These are phyloP conservation scores for Myopa tessellatipennis DNA, from an alignment of 2,888 invertebrate genomes.

Conservation along the genomic window DNA sequence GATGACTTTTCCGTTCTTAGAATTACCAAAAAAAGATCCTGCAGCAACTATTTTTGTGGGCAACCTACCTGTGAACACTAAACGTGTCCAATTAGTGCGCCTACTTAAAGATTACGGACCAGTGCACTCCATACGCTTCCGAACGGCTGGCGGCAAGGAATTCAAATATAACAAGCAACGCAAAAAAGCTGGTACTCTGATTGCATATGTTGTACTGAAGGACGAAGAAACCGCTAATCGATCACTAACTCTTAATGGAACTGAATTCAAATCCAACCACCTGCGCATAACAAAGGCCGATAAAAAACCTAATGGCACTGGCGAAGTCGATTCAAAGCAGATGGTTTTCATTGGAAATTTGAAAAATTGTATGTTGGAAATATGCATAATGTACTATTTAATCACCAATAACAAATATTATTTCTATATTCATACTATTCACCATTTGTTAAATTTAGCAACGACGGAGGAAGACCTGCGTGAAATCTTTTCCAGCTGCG, in stretches of 20 bases:
- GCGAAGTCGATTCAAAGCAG: constrained; percentile 54
- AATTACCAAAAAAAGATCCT: constrained; percentile 44
- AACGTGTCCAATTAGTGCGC: constrained; percentile 59
- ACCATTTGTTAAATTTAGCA: constrained; percentile 51
- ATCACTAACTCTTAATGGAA: constrained; percentile 61
- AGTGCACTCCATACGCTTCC: constrained; percentile 59
- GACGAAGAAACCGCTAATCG: constrained; percentile 54
- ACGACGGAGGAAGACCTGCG: constrained; percentile 63
- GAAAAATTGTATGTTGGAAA: constrained; percentile 59
- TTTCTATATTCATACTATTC: not conserved
- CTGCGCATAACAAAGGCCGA: constrained; percentile 59
- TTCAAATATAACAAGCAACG: constrained; percentile 61
- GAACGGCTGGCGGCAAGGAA: constrained; percentile 60
- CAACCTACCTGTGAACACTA: constrained; percentile 65
- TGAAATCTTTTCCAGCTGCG: constrained; percentile 65
- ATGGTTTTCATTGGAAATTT: constrained; percentile 66
- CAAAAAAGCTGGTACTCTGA: constrained; percentile 57
- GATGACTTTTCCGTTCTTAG: constrained; percentile 20
- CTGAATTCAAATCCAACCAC: constrained; percentile 59
- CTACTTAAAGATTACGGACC: constrained; percentile 58
- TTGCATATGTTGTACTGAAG: constrained; percentile 62
- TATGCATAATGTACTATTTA: not conserved
- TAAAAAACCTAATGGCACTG: constrained; percentile 37
- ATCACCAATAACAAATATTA: not conserved
- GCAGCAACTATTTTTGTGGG: constrained; percentile 65